Conservation (phyloP, 2,797 vertebrate genomes). For the Threskiornis aethiopicus region DNA sequence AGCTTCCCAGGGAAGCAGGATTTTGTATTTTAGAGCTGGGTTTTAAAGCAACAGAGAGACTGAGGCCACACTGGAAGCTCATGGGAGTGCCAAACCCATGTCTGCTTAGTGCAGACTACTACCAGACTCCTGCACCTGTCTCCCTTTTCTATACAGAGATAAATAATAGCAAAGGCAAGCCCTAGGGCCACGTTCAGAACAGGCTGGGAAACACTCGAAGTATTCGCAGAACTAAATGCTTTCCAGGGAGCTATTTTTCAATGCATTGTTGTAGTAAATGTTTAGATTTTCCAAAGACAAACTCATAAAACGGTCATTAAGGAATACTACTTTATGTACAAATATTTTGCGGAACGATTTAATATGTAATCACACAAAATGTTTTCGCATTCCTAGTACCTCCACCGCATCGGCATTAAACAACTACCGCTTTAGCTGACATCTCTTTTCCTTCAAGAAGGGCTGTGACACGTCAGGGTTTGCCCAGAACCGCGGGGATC, state of each 20-base stretch:
- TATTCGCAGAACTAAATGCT: slow-evolving; percentile 11
- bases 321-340: slow-evolving; percentile 21
- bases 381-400: background rate
- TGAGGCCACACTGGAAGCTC: background rate
- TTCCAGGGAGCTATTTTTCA: slow-evolving; percentile 44
- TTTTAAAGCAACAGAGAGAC: background rate
- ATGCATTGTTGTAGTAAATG: background rate
- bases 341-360: slow-evolving; percentile 19
- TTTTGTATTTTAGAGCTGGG: background rate
- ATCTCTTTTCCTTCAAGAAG: background rate
- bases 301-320: slow-evolving; percentile 30
- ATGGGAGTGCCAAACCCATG: background rate
- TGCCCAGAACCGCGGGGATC: background rate
- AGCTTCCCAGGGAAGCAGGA: background rate
- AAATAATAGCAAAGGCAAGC: slow-evolving; percentile 6
- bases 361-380: background rate
- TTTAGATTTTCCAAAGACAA: slow-evolving; percentile 37
- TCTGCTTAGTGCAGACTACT: background rate
- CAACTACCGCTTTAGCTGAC: background rate
- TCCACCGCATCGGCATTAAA: background rate
- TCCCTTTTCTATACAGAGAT: background rate
- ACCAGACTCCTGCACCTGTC: background rate
- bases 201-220: slow-evolving; percentile 1
- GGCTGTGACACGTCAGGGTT: background rate
- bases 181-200: background rate